Percentiles rank a stretch among this genome's conserved stretches.
Conservation (phyloP, 2,888 invertebrate genomes). For the Cephus pygmeus region DNA sequence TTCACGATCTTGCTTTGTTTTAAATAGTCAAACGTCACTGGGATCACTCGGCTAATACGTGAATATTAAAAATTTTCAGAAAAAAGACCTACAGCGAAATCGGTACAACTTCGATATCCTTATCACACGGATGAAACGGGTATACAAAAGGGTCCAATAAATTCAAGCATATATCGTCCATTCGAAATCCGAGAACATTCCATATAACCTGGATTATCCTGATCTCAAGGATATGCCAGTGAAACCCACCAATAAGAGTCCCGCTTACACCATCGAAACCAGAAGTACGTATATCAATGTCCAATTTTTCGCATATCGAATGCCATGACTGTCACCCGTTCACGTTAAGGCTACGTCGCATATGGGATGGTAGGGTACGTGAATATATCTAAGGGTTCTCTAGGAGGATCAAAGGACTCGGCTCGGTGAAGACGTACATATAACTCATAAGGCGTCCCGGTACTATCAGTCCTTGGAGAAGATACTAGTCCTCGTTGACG, state of each 20-base stretch:
- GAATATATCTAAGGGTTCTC: slow-evolving; percentile 31
- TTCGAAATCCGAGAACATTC: background rate
- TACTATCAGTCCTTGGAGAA: background rate
- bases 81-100: background rate
- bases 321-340: background rate
- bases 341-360: background rate
- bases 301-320: too few species aligned
- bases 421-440: background rate
- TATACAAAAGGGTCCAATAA: background rate
- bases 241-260: background rate
- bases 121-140: background rate
- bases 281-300: background rate
- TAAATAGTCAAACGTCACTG: background rate
- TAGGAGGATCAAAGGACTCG: slow-evolving; percentile 31
- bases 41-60: background rate
- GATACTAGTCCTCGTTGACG: background rate
- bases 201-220: background rate
- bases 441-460: background rate
- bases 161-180: background rate
- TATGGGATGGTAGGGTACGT: too few species aligned
- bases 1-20: slow-evolving; percentile 23
- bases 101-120: background rate
- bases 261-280: background rate
- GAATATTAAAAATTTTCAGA: background rate
- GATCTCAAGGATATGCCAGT: background rate